Evolutionary conservation across 2,888 invertebrate species (phyloP).

Genomic region (Polyommatus iphigenia): DNA sequence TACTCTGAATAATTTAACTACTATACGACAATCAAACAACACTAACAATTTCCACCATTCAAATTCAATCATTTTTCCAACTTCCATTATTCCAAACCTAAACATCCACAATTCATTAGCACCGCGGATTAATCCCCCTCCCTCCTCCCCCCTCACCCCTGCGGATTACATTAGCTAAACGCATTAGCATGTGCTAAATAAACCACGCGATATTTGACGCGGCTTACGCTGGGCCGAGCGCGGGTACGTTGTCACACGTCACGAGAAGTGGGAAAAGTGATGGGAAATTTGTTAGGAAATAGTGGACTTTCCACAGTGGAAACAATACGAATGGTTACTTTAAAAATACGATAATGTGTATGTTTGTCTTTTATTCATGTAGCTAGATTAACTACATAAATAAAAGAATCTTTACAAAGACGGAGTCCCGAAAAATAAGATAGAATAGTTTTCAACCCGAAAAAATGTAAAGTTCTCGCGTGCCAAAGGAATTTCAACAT

Average conservation of each 20-base stretch:
- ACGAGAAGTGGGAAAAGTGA: conserved; percentile 17
- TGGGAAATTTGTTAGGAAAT: neutral
- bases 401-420: no score
- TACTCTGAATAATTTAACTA: no score
- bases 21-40: no score
- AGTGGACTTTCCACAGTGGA: neutral
- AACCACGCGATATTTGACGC: conserved; percentile 56
- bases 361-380: no score
- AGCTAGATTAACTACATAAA: no score
- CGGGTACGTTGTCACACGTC: conserved; percentile 45
- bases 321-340: neutral
- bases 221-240: conserved; percentile 53
- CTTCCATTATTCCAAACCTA: neutral
- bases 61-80: neutral
- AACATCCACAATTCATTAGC: conserved; percentile 16
- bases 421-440: no score
- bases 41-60: no score
- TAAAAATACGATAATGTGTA: no score
- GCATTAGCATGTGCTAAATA: conserved; percentile 61
- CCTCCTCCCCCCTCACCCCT: neutral
- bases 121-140: conserved; percentile 30
- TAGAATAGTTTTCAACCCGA: no score
- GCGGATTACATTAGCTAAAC: conserved; percentile 54
- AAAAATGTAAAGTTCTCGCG: no score
- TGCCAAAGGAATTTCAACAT: no score